Base-by-base conservation (phyloP, 2,113 vertebrate genomes). In the Bos javanicus region DNA sequence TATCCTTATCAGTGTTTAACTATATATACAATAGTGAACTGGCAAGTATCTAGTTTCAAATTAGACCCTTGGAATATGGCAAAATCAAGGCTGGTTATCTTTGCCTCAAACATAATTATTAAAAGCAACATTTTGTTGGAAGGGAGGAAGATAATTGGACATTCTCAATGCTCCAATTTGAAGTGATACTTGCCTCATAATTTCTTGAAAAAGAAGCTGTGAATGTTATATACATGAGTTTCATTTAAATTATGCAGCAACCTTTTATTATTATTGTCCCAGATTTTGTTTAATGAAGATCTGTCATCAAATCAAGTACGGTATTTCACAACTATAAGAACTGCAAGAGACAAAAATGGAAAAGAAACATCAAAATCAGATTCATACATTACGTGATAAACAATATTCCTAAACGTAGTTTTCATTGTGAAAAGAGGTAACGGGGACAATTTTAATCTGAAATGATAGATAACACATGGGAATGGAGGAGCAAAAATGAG, bases 321-420 rank as follows among this genome's bases (percentile, higher is more conserved):
- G 97, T 99, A 99, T 97, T 99, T 99, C 98, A 99, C 97, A 95
- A 99, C 99, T 97, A 99, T 92, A 92, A 99, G 98, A 94, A 99
- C 99, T 99, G 98, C 36, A 98, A 98, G 96, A 98, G 84, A 98
- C 94, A 91, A 94, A 93, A 94, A 97, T 46, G 96, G 92, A 97
- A 97, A 91, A 97, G 15, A 7, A 89, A 71, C 33, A n/a, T 13
- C 43, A 98, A 95, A 96, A 90, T 91, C 59, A 71, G n/a, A 91
- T 59, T 33, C 91, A 84, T 26, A 74, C 11, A 36, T 17, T 80
- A 26, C 6, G 6, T 76, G 15, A 94, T 74, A 96, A 95, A 64
- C 19, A 93, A 50, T 56, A 82, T n/a, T 94, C 86, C 54, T 96
- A 94, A 84, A 60, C 14, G n/a, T 54, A 71, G 80, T 57, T 36